Evolutionary conservation across 2,888 invertebrate genomes (phyloP).

Genomic region (Colostygia pectinataria): DNA sequence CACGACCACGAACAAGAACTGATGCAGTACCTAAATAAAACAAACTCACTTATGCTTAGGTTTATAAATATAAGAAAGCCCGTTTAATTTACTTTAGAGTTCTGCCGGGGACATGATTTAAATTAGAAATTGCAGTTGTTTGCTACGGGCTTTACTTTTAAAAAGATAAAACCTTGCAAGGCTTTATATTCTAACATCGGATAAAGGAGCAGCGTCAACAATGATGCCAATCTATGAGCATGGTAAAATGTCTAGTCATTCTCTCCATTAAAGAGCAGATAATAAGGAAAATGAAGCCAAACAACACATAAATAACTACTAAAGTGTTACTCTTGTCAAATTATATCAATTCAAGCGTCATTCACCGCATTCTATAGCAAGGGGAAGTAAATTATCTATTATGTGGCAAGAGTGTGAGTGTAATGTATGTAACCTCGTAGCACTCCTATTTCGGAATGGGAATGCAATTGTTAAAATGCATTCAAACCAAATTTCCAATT

Average conservation of each 20-base stretch:
- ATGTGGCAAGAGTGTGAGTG: no score
- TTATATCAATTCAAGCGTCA: slow-evolving; percentile 5
- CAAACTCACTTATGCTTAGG: no score
- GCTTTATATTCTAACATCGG: neutral
- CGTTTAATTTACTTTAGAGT: slow-evolving; percentile 6
- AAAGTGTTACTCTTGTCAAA: slow-evolving; percentile 4
- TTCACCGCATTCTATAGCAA: neutral
- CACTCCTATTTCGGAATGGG: neutral
- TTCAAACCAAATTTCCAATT: slow-evolving; percentile 10
- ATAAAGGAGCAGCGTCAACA: slow-evolving; percentile 1
- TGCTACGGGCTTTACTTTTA: slow-evolving; percentile 8
- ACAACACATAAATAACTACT: slow-evolving; percentile 14
- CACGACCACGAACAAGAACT: no score
- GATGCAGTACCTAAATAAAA: no score
- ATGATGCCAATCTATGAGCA: slow-evolving; percentile 12
- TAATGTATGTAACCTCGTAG: neutral
- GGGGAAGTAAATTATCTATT: no score
- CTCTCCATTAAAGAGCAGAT: slow-evolving; percentile 54
- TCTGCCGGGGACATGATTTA: slow-evolving; percentile 9
- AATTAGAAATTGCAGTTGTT: slow-evolving; percentile 10
- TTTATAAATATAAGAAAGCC: slow-evolving; percentile 3
- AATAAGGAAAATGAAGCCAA: slow-evolving; percentile 47
- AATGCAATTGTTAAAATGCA: slow-evolving; percentile 11
- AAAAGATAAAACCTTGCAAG: slow-evolving; percentile 25
- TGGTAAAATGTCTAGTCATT: slow-evolving; percentile 44